Evolutionary conservation across 2,888 invertebrate species (phyloP), one percentile per base, ranked within the genome.

Genomic region (Dryocosmus kuriphilus): DNA sequence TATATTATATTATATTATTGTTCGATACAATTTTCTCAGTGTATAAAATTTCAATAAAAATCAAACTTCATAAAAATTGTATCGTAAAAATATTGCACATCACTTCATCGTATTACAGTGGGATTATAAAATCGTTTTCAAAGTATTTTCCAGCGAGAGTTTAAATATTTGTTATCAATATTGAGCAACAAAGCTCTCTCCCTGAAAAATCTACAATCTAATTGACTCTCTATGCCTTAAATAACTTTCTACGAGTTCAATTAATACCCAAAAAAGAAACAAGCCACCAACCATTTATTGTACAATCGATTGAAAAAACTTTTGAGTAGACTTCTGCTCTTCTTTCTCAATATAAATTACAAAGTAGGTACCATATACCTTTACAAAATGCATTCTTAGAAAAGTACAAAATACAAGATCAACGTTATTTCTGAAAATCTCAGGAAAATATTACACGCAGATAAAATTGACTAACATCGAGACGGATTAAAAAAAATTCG

Each of bases 401-500:
- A 90, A 90, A 90, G 88, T 90, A 90, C 82, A 90, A 89, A 90
- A 90, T 87, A 88, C 87, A 85, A 86, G 80, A 61, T 41, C 30
- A 46, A 41, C 75, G 71, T 71, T 71, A 32, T 51, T 71, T 51
- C 11, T 41, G 27, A 22, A 51, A 71, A 51, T 51, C 9, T 71
- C 30, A n/a, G n/a, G 22, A 71, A 71, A 71, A 71, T 32, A 62
- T 71, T 71, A 14, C 46, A 71, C n/a, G 27, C 24, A 71, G 67
- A 51, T 51, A 7, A 46, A 71, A 27, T 30, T 51, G n/a, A 46
- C 30, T 51, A n/a, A n/a, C 46, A 27, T 24, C 2, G 67, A 32
- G 74, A 46, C 63, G 63, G 51, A 76, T 74, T 76, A 77, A 24
- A 67, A 67, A 46, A 71, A 71, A 16, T 71, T 30, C 9, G 8